phyloP scores from a whole-genome alignment of 2,888 invertebrate species.

The Cerceris ruficornis region DNA sequence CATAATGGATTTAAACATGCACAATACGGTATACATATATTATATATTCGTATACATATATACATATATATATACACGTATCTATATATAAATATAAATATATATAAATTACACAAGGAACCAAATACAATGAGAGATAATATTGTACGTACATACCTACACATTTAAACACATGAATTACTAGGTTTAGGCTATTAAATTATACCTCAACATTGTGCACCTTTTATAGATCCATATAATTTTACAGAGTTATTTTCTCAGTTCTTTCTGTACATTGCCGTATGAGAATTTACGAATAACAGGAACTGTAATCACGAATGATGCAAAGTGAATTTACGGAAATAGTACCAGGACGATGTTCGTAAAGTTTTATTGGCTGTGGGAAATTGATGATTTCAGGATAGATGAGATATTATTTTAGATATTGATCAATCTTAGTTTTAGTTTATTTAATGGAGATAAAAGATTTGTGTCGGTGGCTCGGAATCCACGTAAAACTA shows the following conservation, averaged over 20 bases:
- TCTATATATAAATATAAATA: no score
- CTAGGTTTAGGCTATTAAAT: slow-evolving; percentile 42
- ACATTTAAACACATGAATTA: slow-evolving; percentile 34
- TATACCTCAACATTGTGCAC: slow-evolving; percentile 28
- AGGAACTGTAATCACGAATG: not conserved
- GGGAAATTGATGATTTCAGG: slow-evolving; percentile 15
- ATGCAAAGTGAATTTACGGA: not conserved
- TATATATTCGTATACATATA: slow-evolving; percentile 45
- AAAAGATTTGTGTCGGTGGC: not conserved
- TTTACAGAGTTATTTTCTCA: slow-evolving; percentile 6
- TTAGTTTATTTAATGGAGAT: no score
- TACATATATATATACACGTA: slow-evolving; percentile 37
- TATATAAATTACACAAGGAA: slow-evolving; percentile 64
- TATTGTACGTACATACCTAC: slow-evolving; percentile 46
- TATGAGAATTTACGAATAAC: not conserved
- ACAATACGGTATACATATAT: slow-evolving; percentile 47
- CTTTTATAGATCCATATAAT: slow-evolving; percentile 35
- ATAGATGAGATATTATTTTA: slow-evolving; percentile 7
- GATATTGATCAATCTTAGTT: not conserved
- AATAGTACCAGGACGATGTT: slow-evolving; percentile 2
- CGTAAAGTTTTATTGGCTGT: slow-evolving; percentile 1
- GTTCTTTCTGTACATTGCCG: not conserved
- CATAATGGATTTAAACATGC: slow-evolving; percentile 38
- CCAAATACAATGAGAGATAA: slow-evolving; percentile 61
- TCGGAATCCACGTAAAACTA: no score